Evolutionary conservation across 1,140 invertebrate species (phyloP).

Genomic region (Drosophila varians): DNA sequence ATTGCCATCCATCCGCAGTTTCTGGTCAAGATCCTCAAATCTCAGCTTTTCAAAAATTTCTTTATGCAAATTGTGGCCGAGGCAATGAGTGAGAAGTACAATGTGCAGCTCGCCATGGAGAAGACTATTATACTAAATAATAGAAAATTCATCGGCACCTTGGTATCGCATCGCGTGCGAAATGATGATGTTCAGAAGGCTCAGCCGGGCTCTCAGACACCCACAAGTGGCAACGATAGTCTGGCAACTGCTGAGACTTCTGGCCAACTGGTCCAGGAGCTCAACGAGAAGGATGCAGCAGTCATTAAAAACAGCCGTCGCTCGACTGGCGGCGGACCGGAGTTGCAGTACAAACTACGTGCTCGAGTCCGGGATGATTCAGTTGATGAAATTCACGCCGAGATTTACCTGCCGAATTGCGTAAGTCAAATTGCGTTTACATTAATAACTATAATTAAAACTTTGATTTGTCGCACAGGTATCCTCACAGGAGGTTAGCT

Average conservation of each 20-base stretch:
- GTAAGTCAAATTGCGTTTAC: constrained; percentile 39
- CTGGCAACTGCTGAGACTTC: neutral
- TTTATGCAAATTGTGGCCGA: constrained; percentile 90
- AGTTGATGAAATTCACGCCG: constrained; percentile 80
- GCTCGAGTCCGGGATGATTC: constrained; percentile 73
- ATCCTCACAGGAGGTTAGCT: constrained; percentile 85
- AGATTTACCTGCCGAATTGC: constrained; percentile 84
- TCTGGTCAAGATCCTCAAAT: constrained; percentile 88
- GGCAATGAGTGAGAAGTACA: constrained; percentile 90
- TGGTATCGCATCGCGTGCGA: constrained; percentile 89
- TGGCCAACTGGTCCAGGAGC: constrained; percentile 68
- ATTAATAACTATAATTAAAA: neutral
- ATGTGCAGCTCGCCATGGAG: constrained; percentile 86
- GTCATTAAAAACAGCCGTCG: constrained; percentile 14
- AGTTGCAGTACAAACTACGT: constrained; percentile 83
- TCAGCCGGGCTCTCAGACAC: constrained; percentile 57
- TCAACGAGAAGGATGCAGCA: constrained; percentile 66
- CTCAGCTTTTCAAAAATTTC: constrained; percentile 89
- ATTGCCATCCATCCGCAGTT: constrained; percentile 91
- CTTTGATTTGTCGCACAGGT: constrained; percentile 82
- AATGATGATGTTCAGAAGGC: constrained; percentile 85
- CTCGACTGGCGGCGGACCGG: neutral
- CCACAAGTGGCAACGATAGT: neutral
- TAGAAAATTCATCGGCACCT: constrained; percentile 88
- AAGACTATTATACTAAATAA: constrained; percentile 86